Conservation (phyloP, 2,888 invertebrate genomes). For the Drosophila imparisetae region DNA sequence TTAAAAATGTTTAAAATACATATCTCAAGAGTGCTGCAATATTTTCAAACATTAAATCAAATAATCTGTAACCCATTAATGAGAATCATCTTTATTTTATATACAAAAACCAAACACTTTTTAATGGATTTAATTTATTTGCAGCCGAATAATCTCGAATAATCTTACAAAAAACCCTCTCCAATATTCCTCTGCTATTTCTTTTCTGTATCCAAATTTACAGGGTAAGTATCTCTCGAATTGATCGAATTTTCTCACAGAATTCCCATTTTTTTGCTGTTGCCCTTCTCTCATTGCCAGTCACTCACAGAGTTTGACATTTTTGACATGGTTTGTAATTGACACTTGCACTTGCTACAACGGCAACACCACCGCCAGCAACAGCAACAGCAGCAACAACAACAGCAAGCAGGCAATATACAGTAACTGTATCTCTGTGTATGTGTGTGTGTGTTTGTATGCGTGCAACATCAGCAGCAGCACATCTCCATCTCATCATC, state of each 20-base stretch:
- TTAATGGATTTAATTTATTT: not conserved
- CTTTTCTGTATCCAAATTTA: not conserved
- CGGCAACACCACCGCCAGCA: conserved; percentile 31
- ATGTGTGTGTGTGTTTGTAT: not conserved
- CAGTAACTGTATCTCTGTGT: conserved; percentile 21
- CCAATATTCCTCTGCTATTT: not conserved
- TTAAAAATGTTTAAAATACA: not conserved
- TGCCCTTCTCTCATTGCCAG: conserved; percentile 46
- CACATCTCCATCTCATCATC: conserved; percentile 65
- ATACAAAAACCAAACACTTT: not conserved
- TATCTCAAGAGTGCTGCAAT: not conserved
- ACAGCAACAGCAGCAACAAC: conserved; percentile 2
- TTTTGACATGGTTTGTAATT: conserved; percentile 83
- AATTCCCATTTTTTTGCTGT: conserved; percentile 5
- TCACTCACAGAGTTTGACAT: conserved; percentile 80
- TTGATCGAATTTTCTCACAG: not conserved
- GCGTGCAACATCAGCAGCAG: conserved; percentile 7
- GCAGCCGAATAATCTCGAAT: not conserved
- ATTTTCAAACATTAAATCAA: not conserved
- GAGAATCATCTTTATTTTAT: not conserved
- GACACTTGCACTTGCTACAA: conserved; percentile 80
- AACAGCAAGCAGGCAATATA: conserved; percentile 10
- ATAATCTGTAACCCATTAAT: too few species aligned
- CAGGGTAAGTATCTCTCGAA: conserved; percentile 35
- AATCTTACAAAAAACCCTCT: not conserved